Conservation (phyloP, 2,888 invertebrate genomes). For the Polydrusus cervinus region DNA sequence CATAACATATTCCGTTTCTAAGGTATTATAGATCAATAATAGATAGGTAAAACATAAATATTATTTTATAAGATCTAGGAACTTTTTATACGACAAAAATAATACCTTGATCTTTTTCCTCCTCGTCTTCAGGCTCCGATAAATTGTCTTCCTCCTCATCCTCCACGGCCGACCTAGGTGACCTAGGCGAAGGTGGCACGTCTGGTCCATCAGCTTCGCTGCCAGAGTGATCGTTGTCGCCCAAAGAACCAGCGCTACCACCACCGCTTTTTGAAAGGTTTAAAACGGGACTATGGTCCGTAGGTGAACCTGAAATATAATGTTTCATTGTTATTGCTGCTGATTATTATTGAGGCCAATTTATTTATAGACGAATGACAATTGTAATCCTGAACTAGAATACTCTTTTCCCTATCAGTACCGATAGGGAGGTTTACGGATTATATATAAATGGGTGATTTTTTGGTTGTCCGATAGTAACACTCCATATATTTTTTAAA, state of each 20-base stretch:
- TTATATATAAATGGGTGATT: no score
- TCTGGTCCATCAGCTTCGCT: conserved; percentile 79
- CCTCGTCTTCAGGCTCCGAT: conserved; percentile 89
- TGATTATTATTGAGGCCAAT: no score
- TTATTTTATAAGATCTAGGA: no score
- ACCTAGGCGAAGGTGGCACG: conserved; percentile 74
- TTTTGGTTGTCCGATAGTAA: no score
- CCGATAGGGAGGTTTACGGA: no score
- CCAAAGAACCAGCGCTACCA: conserved; percentile 79
- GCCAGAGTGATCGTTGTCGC: conserved; percentile 79
- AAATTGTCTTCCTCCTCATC: conserved; percentile 91
- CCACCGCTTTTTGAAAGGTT: conserved; percentile 93
- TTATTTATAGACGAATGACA: no score
- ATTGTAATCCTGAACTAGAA: no score
- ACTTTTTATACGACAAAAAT: neutral
- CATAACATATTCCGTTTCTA: no score
- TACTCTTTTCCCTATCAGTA: no score
- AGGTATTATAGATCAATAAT: no score
- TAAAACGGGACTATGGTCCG: conserved; percentile 91
- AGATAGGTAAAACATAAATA: no score
- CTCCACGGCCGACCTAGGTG: conserved; percentile 86
- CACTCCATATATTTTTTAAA: no score
- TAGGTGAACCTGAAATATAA: conserved; percentile 81
- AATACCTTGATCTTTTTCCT: conserved; percentile 88
- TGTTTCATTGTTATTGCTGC: neutral